Conservation (phyloP, 1,140 invertebrate species). For the Leptoteleia sp. region DNA sequence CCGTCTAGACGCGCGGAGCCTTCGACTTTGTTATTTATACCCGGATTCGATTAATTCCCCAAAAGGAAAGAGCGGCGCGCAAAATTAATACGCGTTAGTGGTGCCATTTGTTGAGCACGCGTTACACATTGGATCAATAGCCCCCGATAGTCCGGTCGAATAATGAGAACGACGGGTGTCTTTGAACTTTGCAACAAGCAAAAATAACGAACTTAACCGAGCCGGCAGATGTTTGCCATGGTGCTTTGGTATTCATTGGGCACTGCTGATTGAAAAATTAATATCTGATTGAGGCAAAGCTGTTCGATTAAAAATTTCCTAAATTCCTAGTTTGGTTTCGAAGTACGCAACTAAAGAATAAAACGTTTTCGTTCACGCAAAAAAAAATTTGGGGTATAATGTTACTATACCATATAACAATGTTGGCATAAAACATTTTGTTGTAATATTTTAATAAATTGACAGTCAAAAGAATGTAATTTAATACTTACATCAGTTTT, state of each 20-base stretch:
- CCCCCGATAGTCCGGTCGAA: slow-evolving; percentile 27
- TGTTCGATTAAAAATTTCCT: too few species aligned
- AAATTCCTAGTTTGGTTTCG: too few species aligned
- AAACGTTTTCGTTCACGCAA: too few species aligned
- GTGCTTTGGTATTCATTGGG: slow-evolving; percentile 24
- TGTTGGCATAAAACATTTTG: too few species aligned
- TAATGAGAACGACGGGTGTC: slow-evolving; percentile 40
- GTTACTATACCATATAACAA: too few species aligned
- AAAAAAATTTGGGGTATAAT: too few species aligned
- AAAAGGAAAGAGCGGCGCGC: slow-evolving; percentile 26
- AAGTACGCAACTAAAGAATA: too few species aligned
- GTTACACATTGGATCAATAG: slow-evolving; percentile 47
- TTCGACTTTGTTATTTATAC: slow-evolving; percentile 14
- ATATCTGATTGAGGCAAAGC: too few species aligned
- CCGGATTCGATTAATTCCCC: slow-evolving; percentile 25
- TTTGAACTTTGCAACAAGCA: slow-evolving; percentile 53
- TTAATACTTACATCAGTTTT: too few species aligned
- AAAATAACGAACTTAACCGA: slow-evolving; percentile 2
- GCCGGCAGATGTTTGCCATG: slow-evolving; percentile 9
- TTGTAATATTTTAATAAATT: too few species aligned
- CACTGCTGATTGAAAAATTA: too few species aligned
- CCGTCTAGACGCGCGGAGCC: slow-evolving; percentile 11
- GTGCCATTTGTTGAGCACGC: slow-evolving; percentile 41
- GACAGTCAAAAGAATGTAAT: too few species aligned
- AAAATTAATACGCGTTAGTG: slow-evolving; percentile 43